phyloP scores from a whole-genome alignment of 2,113 vertebrate genomes.

The Calonectris borealis region DNA sequence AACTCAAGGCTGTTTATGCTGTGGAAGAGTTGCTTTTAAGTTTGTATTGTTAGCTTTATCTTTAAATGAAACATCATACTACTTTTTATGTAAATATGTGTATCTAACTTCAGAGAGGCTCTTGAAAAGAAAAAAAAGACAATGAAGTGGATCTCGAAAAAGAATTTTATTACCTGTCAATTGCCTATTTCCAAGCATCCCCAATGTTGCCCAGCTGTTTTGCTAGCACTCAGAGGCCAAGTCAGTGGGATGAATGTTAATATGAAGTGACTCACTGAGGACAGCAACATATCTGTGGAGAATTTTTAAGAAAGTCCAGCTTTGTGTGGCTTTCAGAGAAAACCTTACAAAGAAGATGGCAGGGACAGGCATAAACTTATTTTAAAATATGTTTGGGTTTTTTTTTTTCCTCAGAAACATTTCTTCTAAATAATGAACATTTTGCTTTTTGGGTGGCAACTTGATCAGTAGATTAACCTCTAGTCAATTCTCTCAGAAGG shows the following conservation, averaged over 20 bases:
- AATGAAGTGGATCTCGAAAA: not conserved
- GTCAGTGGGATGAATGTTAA: not conserved
- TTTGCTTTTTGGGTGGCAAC: not conserved
- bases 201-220: not conserved
- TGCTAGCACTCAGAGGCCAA: not conserved
- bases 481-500: not conserved
- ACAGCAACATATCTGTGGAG: fast-evolving
- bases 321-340: not conserved
- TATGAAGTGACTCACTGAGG: not conserved
- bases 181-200: not conserved
- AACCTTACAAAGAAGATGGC: not conserved
- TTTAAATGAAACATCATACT: not conserved
- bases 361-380: not conserved
- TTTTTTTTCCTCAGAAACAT: not conserved
- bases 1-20: not conserved
- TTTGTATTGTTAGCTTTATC: not conserved
- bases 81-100: not conserved
- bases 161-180: not conserved
- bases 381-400: not conserved
- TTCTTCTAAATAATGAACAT: not conserved
- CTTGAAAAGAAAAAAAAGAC: not conserved
- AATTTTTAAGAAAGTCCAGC: not conserved
- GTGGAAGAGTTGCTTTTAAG: not conserved
- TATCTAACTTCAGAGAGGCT: not conserved
- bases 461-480: not conserved